Base-by-base conservation (phyloP, 37 sponge, comb jelly and placozoan species). In the Aplysina aerophoba region DNA sequence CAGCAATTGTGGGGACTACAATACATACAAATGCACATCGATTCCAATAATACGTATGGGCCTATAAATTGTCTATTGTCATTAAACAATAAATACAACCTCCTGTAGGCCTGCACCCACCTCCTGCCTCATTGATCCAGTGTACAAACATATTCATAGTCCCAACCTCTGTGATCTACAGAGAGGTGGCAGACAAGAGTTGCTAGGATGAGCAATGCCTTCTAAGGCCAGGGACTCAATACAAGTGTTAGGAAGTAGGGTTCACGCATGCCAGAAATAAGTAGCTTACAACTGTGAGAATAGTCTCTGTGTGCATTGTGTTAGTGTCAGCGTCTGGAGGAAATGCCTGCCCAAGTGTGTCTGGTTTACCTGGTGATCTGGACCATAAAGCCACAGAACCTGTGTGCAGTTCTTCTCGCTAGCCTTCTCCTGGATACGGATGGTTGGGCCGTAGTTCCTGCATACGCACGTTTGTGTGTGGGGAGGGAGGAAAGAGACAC, bases 81-180 rank as follows among this genome's bases (percentile, higher is more conserved):
- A 44, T 11, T 8, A 44, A 44, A 44, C 50, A 44, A 44, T 8
- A 44, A 44, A 44, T 44, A 44, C 50, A 44, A 8, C 50, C 3
- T 44, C 50, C 3, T 44, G 6, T 44, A 8, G 3, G 50, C 13
- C 1, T n/a, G n/a, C 22, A n/a, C 88, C 82, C 27, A 98, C 98
- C 98, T 94, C 99, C 99, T 71, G 88, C 73, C 37, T 91, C 91
- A 66, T 99, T 99, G 44, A 90, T 92, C 99, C 97, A 97, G 75
- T 95, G 89, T 1, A 97, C 81, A 84, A 99, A 97, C 62, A 99
- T 85, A 78, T 99, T 99, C 99, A 99, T 99, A 33, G 97, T 99
- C 0, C 99, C 99, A 39, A 97, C 97, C 80, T 99, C 99, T 33
- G 99, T 99, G 59, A 99, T 31, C 93, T 95, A 56, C 8, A 6